Conservation (phyloP, 2,113 vertebrate genomes). For the Antigone vipio region DNA sequence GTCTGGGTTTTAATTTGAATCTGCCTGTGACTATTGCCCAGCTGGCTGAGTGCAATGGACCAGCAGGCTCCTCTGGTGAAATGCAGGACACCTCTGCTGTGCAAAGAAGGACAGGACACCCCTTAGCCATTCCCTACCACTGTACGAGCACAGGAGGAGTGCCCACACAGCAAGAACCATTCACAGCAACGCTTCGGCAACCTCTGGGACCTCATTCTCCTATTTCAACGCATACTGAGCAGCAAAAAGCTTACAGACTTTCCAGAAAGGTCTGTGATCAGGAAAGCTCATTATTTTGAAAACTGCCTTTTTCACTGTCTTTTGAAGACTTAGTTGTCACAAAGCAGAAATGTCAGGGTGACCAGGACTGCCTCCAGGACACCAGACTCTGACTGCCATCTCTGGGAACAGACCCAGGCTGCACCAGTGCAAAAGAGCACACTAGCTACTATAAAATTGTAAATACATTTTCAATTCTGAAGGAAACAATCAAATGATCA, state of each 20-base stretch:
- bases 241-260: not conserved
- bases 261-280: not conserved
- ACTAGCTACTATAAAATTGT: not conserved
- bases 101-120: not conserved
- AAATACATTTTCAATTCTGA: not conserved
- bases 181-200: not conserved
- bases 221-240: not conserved
- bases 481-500: not conserved
- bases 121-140: accelerated
- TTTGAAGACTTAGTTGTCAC: not conserved
- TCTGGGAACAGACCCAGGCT: not conserved
- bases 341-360: not conserved
- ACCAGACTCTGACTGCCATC: not conserved
- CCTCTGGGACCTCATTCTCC: not conserved
- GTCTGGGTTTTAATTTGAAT: not conserved
- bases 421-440: not conserved
- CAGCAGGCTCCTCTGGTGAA: not conserved
- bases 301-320: not conserved
- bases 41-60: not conserved
- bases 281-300: not conserved
- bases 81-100: not conserved
- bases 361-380: not conserved
- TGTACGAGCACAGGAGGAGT: accelerated
- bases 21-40: not conserved
- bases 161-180: not conserved